A percentile compares a stretch with the other conserved stretches of the same genome.
Conservation (phyloP, 2,113 vertebrate species). For the Zosterops borbonicus region DNA sequence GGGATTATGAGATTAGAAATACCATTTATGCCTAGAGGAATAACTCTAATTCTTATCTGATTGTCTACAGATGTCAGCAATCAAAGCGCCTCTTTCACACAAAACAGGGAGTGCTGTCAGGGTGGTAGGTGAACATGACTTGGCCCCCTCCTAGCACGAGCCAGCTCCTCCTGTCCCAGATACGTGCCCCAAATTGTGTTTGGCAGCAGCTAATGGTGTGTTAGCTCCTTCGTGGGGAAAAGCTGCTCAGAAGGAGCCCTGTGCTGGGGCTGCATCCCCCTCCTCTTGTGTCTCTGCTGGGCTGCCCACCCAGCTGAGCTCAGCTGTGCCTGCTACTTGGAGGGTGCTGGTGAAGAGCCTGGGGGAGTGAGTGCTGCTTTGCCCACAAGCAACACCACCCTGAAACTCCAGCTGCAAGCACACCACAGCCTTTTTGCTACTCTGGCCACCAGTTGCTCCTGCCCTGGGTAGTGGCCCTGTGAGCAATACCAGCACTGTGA, state of each 20-base stretch:
- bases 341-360: neutral
- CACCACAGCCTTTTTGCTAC: neutral
- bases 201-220: neutral
- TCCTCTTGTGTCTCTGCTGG: neutral
- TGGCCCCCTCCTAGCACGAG: neutral
- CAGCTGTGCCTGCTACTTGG: rapidly evolving
- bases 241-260: neutral
- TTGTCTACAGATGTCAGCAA: constrained; percentile 61
- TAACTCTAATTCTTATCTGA: constrained; percentile 60
- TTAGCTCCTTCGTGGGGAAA: neutral
- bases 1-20: constrained; percentile 68
- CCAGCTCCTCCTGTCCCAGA: neutral
- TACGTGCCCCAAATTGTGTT: rapidly evolving
- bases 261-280: neutral
- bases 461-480: rapidly evolving
- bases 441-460: neutral
- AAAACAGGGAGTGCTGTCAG: neutral
- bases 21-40: constrained; percentile 47
- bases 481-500: rapidly evolving
- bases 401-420: neutral
- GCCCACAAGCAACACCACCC: neutral
- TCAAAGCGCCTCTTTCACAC: constrained; percentile 14
- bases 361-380: neutral
- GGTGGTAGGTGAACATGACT: neutral
- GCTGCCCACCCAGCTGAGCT: neutral